Conservation (phyloP, 2,113 vertebrate species). For the Epinephelus cyanopodus region DNA sequence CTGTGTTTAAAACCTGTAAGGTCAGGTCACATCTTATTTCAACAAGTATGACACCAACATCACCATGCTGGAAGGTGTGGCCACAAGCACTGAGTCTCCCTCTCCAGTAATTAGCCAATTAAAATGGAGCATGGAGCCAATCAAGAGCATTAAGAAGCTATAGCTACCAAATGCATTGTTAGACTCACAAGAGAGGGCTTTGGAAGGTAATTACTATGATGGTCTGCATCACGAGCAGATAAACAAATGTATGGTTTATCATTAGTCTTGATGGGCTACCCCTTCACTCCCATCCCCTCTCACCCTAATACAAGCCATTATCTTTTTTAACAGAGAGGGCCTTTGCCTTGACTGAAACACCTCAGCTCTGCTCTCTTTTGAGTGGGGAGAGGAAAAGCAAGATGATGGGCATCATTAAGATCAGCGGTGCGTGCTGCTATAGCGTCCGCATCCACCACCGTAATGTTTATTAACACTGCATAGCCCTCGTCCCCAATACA, state of each 20-base stretch:
- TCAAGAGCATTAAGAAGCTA: constrained; percentile 57
- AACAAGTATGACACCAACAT: neutral
- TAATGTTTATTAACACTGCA: constrained; percentile 62
- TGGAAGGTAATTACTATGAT: constrained; percentile 71
- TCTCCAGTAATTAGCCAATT: constrained; percentile 69
- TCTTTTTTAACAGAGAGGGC: constrained; percentile 56
- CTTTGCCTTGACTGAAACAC: constrained; percentile 51
- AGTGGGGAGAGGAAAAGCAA: constrained; percentile 50
- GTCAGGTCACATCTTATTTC: neutral
- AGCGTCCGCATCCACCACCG: constrained; percentile 37
- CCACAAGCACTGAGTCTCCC: constrained; percentile 44
- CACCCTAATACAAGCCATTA: constrained; percentile 27
- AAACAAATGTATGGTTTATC: constrained; percentile 76
- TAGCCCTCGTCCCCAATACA: constrained; percentile 33
- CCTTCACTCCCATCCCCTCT: neutral
- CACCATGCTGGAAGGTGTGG: constrained; percentile 14
- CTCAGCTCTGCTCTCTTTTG: constrained; percentile 21
- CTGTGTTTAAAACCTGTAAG: neutral
- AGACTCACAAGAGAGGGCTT: neutral
- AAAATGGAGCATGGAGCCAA: constrained; percentile 68
- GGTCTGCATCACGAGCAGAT: constrained; percentile 52
- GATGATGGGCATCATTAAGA: constrained; percentile 75
- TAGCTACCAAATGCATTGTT: constrained; percentile 20
- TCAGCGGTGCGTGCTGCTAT: constrained; percentile 64
- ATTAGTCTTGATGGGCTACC: constrained; percentile 35